Evolutionary conservation across 2,888 invertebrate genomes (phyloP).

Genomic region (Spisula subtruncata): DNA sequence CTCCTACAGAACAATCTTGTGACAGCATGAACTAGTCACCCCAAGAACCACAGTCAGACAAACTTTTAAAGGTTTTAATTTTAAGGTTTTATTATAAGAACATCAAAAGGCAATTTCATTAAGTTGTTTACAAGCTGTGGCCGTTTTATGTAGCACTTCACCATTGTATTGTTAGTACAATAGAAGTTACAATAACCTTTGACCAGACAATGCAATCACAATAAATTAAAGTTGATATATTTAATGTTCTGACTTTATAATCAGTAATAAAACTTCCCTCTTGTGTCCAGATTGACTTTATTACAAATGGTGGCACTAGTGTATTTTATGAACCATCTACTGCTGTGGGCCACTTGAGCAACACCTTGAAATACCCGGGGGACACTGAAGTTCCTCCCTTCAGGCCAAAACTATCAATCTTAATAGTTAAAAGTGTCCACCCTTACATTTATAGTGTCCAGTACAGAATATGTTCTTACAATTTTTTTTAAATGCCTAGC

Average conservation of each 20-base stretch:
- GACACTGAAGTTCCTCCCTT: not conserved
- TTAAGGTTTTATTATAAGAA: too few species aligned
- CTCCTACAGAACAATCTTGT: too few species aligned
- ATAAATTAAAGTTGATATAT: constrained; percentile 11
- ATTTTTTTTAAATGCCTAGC: too few species aligned
- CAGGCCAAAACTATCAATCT: constrained; percentile 12
- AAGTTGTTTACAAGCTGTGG: too few species aligned
- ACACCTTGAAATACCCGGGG: not conserved
- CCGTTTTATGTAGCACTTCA: too few species aligned
- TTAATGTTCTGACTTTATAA: constrained; percentile 1
- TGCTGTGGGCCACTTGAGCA: not conserved
- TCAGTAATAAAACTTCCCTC: not conserved
- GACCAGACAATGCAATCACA: not conserved
- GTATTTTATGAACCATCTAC: constrained; percentile 5
- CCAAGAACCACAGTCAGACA: too few species aligned
- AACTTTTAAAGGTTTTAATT: too few species aligned
- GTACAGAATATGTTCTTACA: too few species aligned
- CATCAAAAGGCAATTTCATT: too few species aligned
- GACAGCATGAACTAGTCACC: too few species aligned
- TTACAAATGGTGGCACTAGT: constrained; percentile 16
- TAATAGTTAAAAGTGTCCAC: not conserved
- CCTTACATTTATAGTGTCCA: not conserved
- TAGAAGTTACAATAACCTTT: not conserved
- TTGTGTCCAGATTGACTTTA: constrained; percentile 12
- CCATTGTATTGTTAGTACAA: not conserved